phyloP scores from a whole-genome alignment of 2,113 vertebrate genomes.

The Thamnaconus septentrionalis region DNA sequence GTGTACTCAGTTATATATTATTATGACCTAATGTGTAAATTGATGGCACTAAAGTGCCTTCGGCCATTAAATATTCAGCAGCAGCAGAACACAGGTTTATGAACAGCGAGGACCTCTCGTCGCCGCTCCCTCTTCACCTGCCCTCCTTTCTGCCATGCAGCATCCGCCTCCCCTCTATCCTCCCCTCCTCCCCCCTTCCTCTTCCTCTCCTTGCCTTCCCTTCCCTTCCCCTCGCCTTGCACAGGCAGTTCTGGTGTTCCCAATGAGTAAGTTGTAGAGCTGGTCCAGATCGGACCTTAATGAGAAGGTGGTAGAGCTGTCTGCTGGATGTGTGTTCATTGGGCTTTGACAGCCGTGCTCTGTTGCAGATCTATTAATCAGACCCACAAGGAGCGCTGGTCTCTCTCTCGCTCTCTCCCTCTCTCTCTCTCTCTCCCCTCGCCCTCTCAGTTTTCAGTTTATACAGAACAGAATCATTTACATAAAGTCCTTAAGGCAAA shows the following conservation, averaged over 20 bases:
- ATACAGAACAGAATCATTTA: conserved; percentile 99
- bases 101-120: conserved; percentile 35
- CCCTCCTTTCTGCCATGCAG: conserved; percentile 13
- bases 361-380: conserved; percentile 86
- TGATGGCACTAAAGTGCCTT: conserved; percentile 54
- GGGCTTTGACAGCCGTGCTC: conserved; percentile 83
- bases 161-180: too few species aligned
- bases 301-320: conserved; percentile 74
- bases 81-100: conserved; percentile 34
- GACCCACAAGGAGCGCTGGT: conserved; percentile 83
- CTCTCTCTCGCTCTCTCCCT: conserved; percentile 70
- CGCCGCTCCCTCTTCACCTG: conserved; percentile 15
- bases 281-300: conserved; percentile 62
- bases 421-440: conserved; percentile 67
- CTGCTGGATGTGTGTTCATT: conserved; percentile 80
- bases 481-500: conserved; percentile 99
- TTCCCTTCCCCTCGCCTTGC: too few species aligned
- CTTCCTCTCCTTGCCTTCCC: too few species aligned
- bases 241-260: conserved; percentile 54
- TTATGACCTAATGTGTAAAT: conserved; percentile 48
- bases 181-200: too few species aligned
- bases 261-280: conserved; percentile 61
- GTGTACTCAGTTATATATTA: conserved; percentile 30
- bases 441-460: conserved; percentile 87
- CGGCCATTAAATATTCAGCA: conserved; percentile 71